Conservation (phyloP, 2,113 vertebrate genomes). For the Thomomys bottae region DNA sequence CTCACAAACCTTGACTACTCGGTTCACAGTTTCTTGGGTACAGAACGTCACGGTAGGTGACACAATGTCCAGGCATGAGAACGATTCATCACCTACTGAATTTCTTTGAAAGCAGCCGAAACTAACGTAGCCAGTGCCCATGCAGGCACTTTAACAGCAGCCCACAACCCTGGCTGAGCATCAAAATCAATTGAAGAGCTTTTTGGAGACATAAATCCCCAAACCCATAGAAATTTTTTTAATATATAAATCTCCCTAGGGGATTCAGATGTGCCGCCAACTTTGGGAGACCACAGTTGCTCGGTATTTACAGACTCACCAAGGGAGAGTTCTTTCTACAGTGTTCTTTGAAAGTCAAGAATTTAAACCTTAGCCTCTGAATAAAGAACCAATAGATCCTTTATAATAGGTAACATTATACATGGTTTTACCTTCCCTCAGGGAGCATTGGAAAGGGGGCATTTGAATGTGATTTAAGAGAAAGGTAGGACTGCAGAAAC, state of each 20-base stretch:
- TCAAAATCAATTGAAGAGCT: slow-evolving; percentile 48
- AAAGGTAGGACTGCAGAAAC: slow-evolving; percentile 53
- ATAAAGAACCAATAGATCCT: slow-evolving; percentile 67
- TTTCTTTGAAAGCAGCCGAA: not conserved
- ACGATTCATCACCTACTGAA: slow-evolving; percentile 7
- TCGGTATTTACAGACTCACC: slow-evolving; percentile 38
- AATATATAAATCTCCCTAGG: slow-evolving; percentile 53
- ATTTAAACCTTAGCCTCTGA: slow-evolving; percentile 66
- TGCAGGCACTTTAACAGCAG: slow-evolving; percentile 25
- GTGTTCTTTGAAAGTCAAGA: slow-evolving; percentile 69
- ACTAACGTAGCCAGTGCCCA: not conserved
- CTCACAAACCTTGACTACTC: not conserved
- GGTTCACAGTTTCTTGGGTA: not conserved
- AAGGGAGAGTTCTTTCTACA: slow-evolving; percentile 33
- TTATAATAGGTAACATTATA: slow-evolving; percentile 70
- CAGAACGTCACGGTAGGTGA: not conserved
- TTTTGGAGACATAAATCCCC: slow-evolving; percentile 57
- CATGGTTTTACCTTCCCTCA: slow-evolving; percentile 59
- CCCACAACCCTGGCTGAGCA: slow-evolving; percentile 8
- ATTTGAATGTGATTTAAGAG: slow-evolving; percentile 67
- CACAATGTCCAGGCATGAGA: not conserved
- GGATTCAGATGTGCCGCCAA: slow-evolving; percentile 56
- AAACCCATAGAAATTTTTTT: not conserved
- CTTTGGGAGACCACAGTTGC: slow-evolving; percentile 21
- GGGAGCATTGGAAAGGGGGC: slow-evolving; percentile 55